Evolutionary conservation across 2,797 vertebrate genomes (phyloP), one percentile per base, ranked within the genome.

Genomic region (Ctenopoma multispine): DNA sequence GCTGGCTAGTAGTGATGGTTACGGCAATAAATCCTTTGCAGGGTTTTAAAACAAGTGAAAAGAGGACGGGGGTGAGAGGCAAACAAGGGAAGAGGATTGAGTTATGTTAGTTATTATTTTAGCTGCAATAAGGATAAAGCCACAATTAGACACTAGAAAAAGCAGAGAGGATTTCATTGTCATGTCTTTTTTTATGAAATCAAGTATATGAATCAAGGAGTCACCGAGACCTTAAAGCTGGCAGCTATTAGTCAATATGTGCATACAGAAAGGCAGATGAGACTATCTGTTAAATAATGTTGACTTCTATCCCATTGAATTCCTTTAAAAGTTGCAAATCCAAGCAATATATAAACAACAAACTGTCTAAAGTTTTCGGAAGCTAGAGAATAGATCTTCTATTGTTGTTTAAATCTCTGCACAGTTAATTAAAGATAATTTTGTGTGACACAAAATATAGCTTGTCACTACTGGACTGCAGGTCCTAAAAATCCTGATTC

Each of bases 1-100:
- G 90, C 81, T 89, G 75, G 82, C 82, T 71, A 46, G 58, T 56
- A 61, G 77, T 76, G 68, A 69, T 83, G 75, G 86, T 82, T 36
- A 13, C 57, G 72, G 76, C 85, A 77, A 80, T 88, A 88, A 83
- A 91, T 88, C 83, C 60, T 83, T 82, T 72, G 73, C 58, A 60
- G 71, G 53, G 65, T 80, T 89, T 89, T 70, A 54, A 87, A 84
- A 76, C 62, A 75, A 87, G 48, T 60, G 48, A 75, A 67, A 76
- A 67, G 38, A 69, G 65, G 51, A 58, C 43, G 41, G 46, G 29
- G n/a, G 46, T 43, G 47, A 68, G 41, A 72, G 31, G 18, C 21
- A 72, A 64, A 69, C 29, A 4, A 13, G 36, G 44, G 21, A 21
- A 41, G 21, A 75, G 50, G 66, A 69, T 62, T 75, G 31, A 43